These are phyloP conservation scores for Perca fluviatilis DNA, from an alignment of 2,113 vertebrate genomes.

Conservation along the genomic window DNA sequence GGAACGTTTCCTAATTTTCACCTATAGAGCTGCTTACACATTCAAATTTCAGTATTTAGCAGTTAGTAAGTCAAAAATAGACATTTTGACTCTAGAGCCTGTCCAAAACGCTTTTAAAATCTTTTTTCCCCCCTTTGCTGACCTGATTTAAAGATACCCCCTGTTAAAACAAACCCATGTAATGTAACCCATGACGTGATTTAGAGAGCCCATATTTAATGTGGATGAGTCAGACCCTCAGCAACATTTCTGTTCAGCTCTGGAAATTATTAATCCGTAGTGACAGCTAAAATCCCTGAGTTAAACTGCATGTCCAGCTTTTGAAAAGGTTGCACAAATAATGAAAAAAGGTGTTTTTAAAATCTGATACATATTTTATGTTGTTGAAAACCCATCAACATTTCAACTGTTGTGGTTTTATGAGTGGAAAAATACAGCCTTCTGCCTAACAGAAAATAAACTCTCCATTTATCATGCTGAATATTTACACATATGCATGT, in stretches of 20 bases:
- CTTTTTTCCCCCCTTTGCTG: background rate
- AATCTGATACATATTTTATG: background rate
- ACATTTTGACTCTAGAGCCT: background rate
- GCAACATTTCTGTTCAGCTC: background rate
- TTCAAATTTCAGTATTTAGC: conserved; percentile 5
- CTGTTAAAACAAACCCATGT: background rate
- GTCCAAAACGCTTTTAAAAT: background rate
- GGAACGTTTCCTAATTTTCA: conserved; percentile 33
- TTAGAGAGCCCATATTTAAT: background rate
- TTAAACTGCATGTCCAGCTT: background rate
- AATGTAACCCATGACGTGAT: background rate
- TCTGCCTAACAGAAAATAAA: background rate
- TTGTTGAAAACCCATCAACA: background rate
- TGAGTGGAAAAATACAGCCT: background rate
- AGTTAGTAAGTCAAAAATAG: background rate
- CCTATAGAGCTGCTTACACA: conserved; percentile 13
- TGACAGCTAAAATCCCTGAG: background rate
- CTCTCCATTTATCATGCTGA: background rate
- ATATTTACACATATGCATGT: background rate
- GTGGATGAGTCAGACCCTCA: background rate
- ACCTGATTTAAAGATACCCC: background rate
- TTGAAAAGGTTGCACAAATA: background rate
- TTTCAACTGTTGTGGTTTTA: background rate
- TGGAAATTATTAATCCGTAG: conserved; percentile 26
- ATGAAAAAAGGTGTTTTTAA: background rate